Base-by-base conservation (phyloP, 2,888 invertebrate species). In the Marasmarcha lunaedactyla region DNA sequence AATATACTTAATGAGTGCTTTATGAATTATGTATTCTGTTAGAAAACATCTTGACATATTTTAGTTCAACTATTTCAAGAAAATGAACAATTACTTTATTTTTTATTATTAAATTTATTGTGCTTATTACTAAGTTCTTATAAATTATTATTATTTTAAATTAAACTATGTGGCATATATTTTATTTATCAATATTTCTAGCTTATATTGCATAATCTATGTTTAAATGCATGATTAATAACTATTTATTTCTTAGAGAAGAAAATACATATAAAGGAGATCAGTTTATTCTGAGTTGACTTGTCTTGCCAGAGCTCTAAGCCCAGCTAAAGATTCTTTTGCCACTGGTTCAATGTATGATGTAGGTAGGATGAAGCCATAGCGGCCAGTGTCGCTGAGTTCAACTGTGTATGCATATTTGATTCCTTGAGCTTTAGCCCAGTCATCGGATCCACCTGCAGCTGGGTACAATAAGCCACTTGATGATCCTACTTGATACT, bases 351-450 rank as follows among this genome's bases (percentile, higher is more conserved):
- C 84, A 45, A 97, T 96, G 54, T 87, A 88, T 14, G 76, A 76
- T 1, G 93, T 89, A 0, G 97, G 96, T 38, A 97, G 68, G n/a
- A 95, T 77, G 62, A 97, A 97, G 1, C 96, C 97, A 60, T 90
- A 89, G 41, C 87, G 85, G 1, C 95, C 95, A 1, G 87, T 90
- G 66, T 96, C 97, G 39, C 94, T 87, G 39, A 97, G 85, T 78
- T 97, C 97, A 41, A 97, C 86, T 0, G 96, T 96, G 72, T 92
- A 97, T 1, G 95, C 76, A 63, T 95, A 97, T 63, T 94, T 95
- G 46, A 97, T 90, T 6, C 89, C 88, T 33, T 86, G 81, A 1
- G 92, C 93, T 69, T 96, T 95, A 5, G 95, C 96, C 94, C 95
- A 97, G 67, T 97, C 96, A 55, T 94, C 93, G 0, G 93, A 91